phyloP scores from a whole-genome alignment of 2,888 invertebrate genomes.

The Leptopilina myrica region DNA sequence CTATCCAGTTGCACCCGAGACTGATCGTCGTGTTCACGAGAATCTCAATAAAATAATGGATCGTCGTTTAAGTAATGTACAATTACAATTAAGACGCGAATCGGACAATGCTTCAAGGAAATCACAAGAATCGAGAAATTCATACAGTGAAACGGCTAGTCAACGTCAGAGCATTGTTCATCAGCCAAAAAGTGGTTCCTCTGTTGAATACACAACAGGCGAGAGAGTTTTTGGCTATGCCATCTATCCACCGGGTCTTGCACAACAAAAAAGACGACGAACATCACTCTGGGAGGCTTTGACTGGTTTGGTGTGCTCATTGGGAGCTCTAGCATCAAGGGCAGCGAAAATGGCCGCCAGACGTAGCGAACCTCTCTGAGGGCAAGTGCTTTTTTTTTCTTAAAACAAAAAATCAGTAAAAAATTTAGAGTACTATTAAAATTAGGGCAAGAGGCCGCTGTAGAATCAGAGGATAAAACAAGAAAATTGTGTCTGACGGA shows the following conservation, averaged over 20 bases:
- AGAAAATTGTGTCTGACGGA: background rate
- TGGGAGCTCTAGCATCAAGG: constrained; percentile 75
- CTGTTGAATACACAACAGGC: constrained; percentile 48
- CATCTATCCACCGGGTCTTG: constrained; percentile 58
- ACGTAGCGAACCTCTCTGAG: constrained; percentile 69
- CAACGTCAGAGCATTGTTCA: constrained; percentile 58
- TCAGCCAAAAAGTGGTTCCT: constrained; percentile 59
- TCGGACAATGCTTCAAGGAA: constrained; percentile 35
- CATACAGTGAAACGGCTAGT: constrained; percentile 42
- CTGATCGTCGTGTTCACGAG: constrained; percentile 68
- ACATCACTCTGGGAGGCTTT: constrained; percentile 76
- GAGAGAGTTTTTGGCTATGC: constrained; percentile 51
- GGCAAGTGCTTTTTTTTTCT: constrained; percentile 21
- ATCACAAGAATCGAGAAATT: constrained; percentile 48
- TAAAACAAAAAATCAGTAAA: background rate
- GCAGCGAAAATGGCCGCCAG: constrained; percentile 74
- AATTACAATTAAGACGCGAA: constrained; percentile 53
- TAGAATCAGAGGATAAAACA: constrained; percentile 29
- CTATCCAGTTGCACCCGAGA: constrained; percentile 59
- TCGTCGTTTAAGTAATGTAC: constrained; percentile 71
- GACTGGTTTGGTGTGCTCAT: constrained; percentile 76
- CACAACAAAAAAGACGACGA: constrained; percentile 65
- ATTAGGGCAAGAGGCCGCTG: constrained; percentile 23
- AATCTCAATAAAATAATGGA: constrained; percentile 71
- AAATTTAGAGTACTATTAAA: background rate